Percentiles rank a stretch among this genome's conserved stretches.
Evolutionary conservation across 1,140 invertebrate genomes (phyloP).

Genomic region (Tribolium castaneum): DNA sequence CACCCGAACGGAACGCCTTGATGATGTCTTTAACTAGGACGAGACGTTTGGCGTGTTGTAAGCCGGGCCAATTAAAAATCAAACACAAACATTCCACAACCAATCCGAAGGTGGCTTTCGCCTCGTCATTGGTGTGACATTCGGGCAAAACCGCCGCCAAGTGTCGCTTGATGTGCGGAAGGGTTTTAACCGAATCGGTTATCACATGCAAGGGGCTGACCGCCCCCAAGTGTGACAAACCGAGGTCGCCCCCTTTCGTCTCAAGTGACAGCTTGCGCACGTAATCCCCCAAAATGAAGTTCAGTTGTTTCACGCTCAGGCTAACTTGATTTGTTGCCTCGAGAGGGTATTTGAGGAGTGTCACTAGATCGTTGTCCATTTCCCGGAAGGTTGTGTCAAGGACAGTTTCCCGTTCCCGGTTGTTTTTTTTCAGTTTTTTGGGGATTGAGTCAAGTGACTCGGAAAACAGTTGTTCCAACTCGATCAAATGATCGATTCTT

Average conservation of each 20-base stretch:
- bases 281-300: slow-evolving; percentile 64
- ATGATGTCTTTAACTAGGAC: slow-evolving; percentile 69
- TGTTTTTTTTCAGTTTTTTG: slow-evolving; percentile 62
- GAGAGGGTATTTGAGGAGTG: slow-evolving; percentile 66
- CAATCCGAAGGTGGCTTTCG: slow-evolving; percentile 68
- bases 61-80: slow-evolving; percentile 82
- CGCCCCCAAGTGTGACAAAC: slow-evolving; percentile 52
- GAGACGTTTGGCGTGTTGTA: slow-evolving; percentile 70
- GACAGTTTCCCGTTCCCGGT: slow-evolving; percentile 62
- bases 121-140: slow-evolving; percentile 66
- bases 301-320: slow-evolving; percentile 56
- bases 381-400: slow-evolving; percentile 62
- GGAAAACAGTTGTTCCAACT: slow-evolving; percentile 69
- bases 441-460: slow-evolving; percentile 65
- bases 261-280: slow-evolving; percentile 62
- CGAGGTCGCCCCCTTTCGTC: slow-evolving; percentile 57
- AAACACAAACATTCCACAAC: slow-evolving; percentile 70
- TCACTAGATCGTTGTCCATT: slow-evolving; percentile 67
- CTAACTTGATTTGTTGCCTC: slow-evolving; percentile 48
- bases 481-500: slow-evolving; percentile 64
- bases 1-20: slow-evolving; percentile 59
- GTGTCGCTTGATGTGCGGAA: slow-evolving; percentile 67
- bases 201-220: slow-evolving; percentile 64
- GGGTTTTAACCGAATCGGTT: slow-evolving; percentile 65
- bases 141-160: slow-evolving; percentile 60